These are phyloP conservation scores for Triplophysa rosa DNA, from an alignment of 2,113 vertebrate species.

Conservation along the genomic window DNA sequence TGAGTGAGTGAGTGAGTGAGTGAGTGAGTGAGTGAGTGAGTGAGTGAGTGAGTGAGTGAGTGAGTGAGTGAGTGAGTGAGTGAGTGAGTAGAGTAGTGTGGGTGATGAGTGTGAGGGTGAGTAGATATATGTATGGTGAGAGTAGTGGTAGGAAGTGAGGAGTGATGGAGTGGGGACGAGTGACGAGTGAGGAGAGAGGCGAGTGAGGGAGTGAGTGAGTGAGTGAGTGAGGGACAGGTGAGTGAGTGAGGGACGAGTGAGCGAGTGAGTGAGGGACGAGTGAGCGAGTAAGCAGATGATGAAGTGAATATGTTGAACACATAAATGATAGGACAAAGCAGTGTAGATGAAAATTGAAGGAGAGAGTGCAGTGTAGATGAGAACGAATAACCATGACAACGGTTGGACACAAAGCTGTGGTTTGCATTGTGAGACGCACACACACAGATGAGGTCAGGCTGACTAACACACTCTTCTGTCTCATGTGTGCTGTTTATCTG, in stretches of 20 bases:
- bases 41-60: too few relatives aligned
- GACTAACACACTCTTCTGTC: constrained; percentile 39
- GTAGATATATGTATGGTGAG: too few relatives aligned
- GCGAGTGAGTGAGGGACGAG: too few relatives aligned
- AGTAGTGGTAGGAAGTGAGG: too few relatives aligned
- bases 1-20: too few relatives aligned
- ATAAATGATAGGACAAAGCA: neutral
- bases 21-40: too few relatives aligned
- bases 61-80: neutral
- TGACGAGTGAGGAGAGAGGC: neutral
- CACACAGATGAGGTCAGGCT: constrained; percentile 32
- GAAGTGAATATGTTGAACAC: neutral
- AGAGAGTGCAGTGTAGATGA: constrained; percentile 7
- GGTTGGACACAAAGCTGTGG: constrained; percentile 19
- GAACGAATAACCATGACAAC: constrained; percentile 42
- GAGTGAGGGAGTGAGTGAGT: constrained; percentile 1
- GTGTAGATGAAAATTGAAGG: neutral
- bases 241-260: neutral
- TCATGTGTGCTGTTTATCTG: constrained; percentile 63
- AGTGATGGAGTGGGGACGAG: neutral
- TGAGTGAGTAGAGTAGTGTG: constrained; percentile 1
- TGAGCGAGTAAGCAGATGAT: too few relatives aligned
- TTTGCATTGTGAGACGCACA: constrained; percentile 34
- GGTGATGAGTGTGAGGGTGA: neutral
- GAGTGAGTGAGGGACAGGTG: neutral